Evolutionary conservation across 2,797 vertebrate species (phyloP), one percentile per base, ranked within the genome.

Genomic region (Xiphorhynchus erythropygius): DNA sequence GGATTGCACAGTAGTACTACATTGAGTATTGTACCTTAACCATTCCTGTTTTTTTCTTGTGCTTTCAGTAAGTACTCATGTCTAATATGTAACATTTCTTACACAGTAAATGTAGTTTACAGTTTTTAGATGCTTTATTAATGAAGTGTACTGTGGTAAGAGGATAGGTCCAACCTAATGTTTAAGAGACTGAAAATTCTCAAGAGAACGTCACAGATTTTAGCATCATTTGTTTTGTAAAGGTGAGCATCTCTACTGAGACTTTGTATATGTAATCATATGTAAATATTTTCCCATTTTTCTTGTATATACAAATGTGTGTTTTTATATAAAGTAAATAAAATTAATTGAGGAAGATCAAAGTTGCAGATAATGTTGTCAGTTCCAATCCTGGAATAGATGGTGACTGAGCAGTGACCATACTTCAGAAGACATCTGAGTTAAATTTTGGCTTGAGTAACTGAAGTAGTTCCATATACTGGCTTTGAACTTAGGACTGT

Each of bases 271-370:
- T 95, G 67, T 84, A 79, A 91, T 65, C 22, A 9, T 68, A 65
- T 96, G 89, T 96, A 95, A 88, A 93, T 96, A 94, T 67, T 55
- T 57, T 91, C 39, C n/a, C 1, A 0, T 78, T 6, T 1, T 47
- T 79, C 63, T 90, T 97, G 87, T 96, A 93, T 63, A 95, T 85
- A 96, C 7, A 47, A 87, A 35, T 18, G 14, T 57, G 47, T 95
- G 69, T 49, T 95, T 93, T 96, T 97, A 94, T 94, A 95, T 39
- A 15, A 93, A 94, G 32, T 92, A 95, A 94, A 91, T 96, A 94
- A 96, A 97, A 84, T 53, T 57, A 68, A 74, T 89, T 73, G 77
- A 92, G 50, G 71, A 87, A 84, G 63, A 84, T 90, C 60, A 71
- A 74, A 86, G 59, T 83, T 86, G 64, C 87, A 70, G 53, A 33